Conservation (phyloP, 1,140 invertebrate genomes). For the Bombus cullumanus region DNA sequence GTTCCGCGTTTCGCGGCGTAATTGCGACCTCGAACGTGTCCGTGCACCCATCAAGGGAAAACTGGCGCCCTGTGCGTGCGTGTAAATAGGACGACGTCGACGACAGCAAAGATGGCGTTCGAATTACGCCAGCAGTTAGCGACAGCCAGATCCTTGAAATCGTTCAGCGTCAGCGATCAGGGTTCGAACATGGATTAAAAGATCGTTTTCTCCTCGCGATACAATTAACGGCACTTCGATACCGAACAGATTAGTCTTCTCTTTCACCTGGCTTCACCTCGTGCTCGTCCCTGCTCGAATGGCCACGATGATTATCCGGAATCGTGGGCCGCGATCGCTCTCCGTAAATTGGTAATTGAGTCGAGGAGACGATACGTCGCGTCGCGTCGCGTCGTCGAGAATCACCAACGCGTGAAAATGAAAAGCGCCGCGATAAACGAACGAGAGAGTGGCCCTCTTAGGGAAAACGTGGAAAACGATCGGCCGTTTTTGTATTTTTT, state of each 20-base stretch:
- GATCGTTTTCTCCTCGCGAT: neutral
- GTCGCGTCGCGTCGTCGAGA: neutral
- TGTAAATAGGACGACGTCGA: neutral
- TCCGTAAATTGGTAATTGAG: constrained; percentile 21
- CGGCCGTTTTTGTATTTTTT: neutral
- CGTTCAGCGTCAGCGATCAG: neutral
- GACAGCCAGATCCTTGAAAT: constrained; percentile 21
- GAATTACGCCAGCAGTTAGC: neutral
- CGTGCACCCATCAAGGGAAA: constrained; percentile 31
- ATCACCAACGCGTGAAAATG: constrained; percentile 20
- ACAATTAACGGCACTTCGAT: constrained; percentile 24
- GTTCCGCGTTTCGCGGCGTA: constrained; percentile 60
- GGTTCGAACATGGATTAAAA: neutral
- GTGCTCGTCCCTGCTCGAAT: neutral
- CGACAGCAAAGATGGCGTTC: neutral
- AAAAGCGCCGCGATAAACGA: constrained; percentile 1
- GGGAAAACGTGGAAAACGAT: neutral
- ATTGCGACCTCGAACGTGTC: constrained; percentile 53
- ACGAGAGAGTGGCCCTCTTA: neutral
- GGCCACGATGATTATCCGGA: neutral
- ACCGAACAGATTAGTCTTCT: neutral
- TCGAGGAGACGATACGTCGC: constrained; percentile 12
- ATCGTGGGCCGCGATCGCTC: constrained; percentile 3
- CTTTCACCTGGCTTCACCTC: neutral
- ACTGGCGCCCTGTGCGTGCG: neutral